Evolutionary conservation across 1,140 invertebrate genomes (phyloP).

Genomic region (Chironomus striatipennis): DNA sequence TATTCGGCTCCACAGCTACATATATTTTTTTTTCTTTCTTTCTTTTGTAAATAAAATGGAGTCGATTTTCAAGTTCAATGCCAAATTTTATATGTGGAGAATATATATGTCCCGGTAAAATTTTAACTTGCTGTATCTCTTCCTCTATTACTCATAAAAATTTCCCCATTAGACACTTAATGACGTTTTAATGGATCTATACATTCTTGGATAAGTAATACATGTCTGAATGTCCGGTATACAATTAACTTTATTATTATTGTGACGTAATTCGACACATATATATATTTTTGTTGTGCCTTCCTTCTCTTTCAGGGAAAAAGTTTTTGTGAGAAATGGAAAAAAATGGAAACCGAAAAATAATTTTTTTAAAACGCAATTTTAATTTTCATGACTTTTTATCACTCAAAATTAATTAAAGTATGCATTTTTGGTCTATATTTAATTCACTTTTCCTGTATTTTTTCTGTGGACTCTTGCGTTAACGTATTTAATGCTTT

Average conservation of each 20-base stretch:
- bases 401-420: not conserved
- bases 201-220: not conserved
- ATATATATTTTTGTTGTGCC: not conserved
- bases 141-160: not conserved
- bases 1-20: not conserved
- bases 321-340: conserved; percentile 2
- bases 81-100: not conserved
- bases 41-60: conserved; percentile 23
- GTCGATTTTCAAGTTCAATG: conserved; percentile 23
- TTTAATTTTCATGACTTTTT: not conserved
- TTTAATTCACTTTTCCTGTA: too few species aligned
- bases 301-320: conserved; percentile 20
- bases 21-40: too few species aligned
- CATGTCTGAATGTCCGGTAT: not conserved
- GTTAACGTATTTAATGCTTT: too few species aligned
- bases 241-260: conserved; percentile 4
- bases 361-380: conserved; percentile 16
- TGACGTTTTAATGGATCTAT: not conserved
- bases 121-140: not conserved
- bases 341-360: conserved; percentile 5
- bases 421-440: too few species aligned
- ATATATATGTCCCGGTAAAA: not conserved
- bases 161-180: not conserved
- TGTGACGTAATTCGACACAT: conserved; percentile 17
- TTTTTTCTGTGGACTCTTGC: too few species aligned